Conservation (phyloP, 2,888 invertebrate genomes). For the Syrphus vitripennis region DNA sequence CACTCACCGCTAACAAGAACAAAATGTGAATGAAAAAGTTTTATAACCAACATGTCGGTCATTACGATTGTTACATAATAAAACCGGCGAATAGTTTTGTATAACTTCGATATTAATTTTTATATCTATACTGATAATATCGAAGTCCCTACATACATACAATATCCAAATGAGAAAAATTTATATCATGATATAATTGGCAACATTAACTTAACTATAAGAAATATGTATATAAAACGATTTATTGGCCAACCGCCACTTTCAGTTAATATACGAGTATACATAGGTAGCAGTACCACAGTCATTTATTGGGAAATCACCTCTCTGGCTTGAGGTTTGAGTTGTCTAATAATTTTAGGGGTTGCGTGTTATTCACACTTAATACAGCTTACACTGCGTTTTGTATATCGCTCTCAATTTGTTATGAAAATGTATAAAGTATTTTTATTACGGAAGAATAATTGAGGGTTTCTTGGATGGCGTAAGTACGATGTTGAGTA, state of each 20-base stretch:
- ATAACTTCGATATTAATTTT: background rate
- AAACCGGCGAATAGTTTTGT: slow-evolving; percentile 11
- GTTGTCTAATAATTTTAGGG: background rate
- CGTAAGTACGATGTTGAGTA: background rate
- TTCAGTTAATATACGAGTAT: background rate
- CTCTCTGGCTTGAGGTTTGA: background rate
- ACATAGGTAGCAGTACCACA: no score
- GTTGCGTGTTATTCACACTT: slow-evolving; percentile 55
- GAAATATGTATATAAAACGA: background rate
- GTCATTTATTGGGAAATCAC: slow-evolving; percentile 33
- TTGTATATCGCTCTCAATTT: slow-evolving; percentile 38
- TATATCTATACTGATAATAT: background rate
- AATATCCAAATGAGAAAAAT: background rate
- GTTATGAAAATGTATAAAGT: slow-evolving; percentile 15
- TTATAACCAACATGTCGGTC: background rate
- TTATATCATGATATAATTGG: background rate
- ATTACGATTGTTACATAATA: background rate
- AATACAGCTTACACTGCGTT: slow-evolving; percentile 31
- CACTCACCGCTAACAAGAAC: background rate
- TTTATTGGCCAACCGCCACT: background rate
- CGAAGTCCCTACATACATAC: no score
- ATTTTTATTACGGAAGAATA: background rate
- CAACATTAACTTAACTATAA: background rate
- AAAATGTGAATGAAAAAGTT: slow-evolving; percentile 41
- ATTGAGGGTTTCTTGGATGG: background rate